phyloP scores from a whole-genome alignment of 2,888 invertebrate genomes.

The Drosophila mettleri region DNA sequence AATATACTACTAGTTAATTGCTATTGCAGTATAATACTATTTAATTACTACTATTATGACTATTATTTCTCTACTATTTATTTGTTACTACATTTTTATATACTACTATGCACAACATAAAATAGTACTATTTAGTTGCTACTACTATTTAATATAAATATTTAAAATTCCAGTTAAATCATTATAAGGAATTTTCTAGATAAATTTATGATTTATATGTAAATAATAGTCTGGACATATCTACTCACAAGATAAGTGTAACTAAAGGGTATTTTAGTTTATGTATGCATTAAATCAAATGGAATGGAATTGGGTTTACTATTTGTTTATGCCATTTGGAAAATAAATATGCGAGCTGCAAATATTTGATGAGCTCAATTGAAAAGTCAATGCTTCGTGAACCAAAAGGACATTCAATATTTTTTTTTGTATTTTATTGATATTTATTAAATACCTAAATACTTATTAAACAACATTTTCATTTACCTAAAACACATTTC shows the following conservation, averaged over 20 bases:
- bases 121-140: not conserved
- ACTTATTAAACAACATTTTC: not conserved
- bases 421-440: no score
- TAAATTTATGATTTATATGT: no score
- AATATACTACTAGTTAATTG: no score
- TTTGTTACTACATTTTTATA: no score
- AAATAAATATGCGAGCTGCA: not conserved
- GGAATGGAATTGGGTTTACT: constrained; percentile 7
- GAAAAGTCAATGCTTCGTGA: constrained; percentile 1
- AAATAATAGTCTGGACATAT: no score
- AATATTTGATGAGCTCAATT: constrained; percentile 7
- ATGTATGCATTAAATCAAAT: constrained; percentile 1
- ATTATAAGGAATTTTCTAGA: no score
- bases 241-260: not conserved
- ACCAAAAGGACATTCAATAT: not conserved
- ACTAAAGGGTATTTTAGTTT: not conserved
- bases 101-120: not conserved
- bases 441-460: no score
- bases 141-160: not conserved
- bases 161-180: no score
- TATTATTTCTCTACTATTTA: no score
- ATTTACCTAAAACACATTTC: not conserved
- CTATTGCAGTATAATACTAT: no score
- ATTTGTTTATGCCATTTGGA: constrained; percentile 19
- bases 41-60: no score